Conservation (phyloP, 2,113 vertebrate genomes). For the Beaufortia kweichowensis region DNA sequence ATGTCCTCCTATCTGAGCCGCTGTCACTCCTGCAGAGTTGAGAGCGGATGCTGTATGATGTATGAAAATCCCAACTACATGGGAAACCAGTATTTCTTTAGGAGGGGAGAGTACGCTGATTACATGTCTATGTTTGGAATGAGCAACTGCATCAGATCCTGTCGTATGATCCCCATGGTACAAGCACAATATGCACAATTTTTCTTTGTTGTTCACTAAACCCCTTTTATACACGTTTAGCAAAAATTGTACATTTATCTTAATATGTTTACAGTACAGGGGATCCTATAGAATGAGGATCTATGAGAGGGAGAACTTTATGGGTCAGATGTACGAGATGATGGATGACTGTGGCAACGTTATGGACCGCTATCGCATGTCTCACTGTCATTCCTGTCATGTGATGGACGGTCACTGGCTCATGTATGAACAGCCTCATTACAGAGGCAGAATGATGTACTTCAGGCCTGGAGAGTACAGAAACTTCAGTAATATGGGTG, state of each 20-base stretch:
- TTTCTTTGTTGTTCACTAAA: not conserved
- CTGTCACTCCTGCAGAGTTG: slow-evolving; percentile 57
- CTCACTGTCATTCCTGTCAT: slow-evolving; percentile 68
- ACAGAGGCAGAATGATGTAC: slow-evolving; percentile 65
- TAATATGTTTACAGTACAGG: slow-evolving; percentile 60
- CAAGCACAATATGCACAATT: not conserved
- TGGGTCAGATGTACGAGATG: slow-evolving; percentile 71
- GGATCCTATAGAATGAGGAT: slow-evolving; percentile 71
- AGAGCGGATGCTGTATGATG: slow-evolving; percentile 58
- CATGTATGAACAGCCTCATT: slow-evolving; percentile 61
- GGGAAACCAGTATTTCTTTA: slow-evolving; percentile 56
- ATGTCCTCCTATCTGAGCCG: slow-evolving; percentile 52
- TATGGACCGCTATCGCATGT: slow-evolving; percentile 63
- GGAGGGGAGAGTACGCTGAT: slow-evolving; percentile 55
- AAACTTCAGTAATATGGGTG: slow-evolving; percentile 65
- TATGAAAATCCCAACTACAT: slow-evolving; percentile 47
- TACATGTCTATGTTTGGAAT: slow-evolving; percentile 55
- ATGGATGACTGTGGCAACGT: slow-evolving; percentile 69
- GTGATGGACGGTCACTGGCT: slow-evolving; percentile 68
- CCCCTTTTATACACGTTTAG: not conserved
- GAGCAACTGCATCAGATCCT: slow-evolving; percentile 60
- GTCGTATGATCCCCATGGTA: slow-evolving; percentile 60
- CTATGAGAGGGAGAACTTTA: slow-evolving; percentile 73
- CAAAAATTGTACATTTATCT: not conserved
- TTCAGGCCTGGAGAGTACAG: slow-evolving; percentile 69